These are phyloP conservation scores for Pelusios castaneus DNA, from an alignment of 2,113 vertebrate species.

Conservation along the genomic window DNA sequence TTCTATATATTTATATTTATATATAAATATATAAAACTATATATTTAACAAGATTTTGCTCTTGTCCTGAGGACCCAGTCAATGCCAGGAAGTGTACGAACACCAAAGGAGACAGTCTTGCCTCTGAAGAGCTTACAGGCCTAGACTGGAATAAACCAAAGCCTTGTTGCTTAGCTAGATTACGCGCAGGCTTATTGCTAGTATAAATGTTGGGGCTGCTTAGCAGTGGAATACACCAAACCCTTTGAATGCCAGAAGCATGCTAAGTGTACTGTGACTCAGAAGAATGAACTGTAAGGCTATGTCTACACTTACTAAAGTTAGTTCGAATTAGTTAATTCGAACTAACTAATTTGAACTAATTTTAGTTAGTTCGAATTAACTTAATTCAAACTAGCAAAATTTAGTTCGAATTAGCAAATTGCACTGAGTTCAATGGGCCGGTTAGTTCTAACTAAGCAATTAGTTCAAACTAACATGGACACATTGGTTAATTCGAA, in stretches of 20 bases:
- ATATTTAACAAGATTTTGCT: neutral
- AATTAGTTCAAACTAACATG: too few species aligned
- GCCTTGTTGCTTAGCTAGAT: neutral
- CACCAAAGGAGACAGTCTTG: neutral
- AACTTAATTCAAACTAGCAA: too few species aligned
- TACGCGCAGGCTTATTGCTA: neutral
- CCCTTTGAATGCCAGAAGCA: neutral
- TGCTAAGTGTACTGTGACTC: neutral
- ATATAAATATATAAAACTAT: too few species aligned
- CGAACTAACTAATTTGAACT: too few species aligned
- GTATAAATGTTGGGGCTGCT: neutral
- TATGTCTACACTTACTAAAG: too few species aligned
- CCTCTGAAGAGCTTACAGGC: neutral
- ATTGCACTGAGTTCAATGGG: too few species aligned
- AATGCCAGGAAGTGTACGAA: neutral
- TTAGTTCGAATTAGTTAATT: too few species aligned
- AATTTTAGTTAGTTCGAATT: too few species aligned
- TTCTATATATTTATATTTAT: too few species aligned
- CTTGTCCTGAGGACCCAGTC: neutral
- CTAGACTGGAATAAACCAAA: neutral
- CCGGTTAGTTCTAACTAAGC: too few species aligned
- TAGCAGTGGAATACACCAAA: neutral
- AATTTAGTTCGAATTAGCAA: too few species aligned
- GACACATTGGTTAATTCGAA: too few species aligned
- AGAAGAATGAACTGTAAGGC: neutral